Evolutionary conservation across 2,113 vertebrate genomes (phyloP), one percentile per base, ranked within the genome.

Genomic region (Picathartes gymnocephalus): DNA sequence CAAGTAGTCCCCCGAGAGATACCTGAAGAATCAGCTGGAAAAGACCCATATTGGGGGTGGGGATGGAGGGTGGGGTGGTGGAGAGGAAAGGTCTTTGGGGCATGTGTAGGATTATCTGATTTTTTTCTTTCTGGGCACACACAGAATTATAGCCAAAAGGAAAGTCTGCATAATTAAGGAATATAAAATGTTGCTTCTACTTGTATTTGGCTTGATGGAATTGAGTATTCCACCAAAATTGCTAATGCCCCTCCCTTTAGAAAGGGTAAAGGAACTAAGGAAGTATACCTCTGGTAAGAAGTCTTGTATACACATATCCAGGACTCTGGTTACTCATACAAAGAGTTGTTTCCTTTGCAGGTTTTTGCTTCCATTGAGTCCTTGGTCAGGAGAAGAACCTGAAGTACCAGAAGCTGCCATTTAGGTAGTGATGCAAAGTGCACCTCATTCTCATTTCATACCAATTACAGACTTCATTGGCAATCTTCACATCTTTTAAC

Each of bases 271-370:
- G 22, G 6, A 56, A 45, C 39, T 39, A 86, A 85, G 22, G 17
- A 70, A 69, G 44, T 48, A 13, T 11, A 40, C 7, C 77, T 85
- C 37, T 39, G 31, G 15, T 72, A 76, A 81, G 18, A 60, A 42
- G 19, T 44, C 24, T 53, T 54, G 53, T 82, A 80, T 0, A 0
- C 23, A 7, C 45, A 39, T 25, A 35, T 11, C 23, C 25, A 61
- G 10, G 50, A 57, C 40, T 25, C 18, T 57, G 33, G 30, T 35
- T 21, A 57, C 6, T 79, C 19, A 45, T 22, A 25, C 2, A 1
- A 82, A 69, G n/a, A 13, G 13, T 37, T 30, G 15, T 70, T 93
- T 81, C 40, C 53, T 44, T 45, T 61, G 45, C 45, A 74, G 40
- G 37, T 65, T 86, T 81, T 90, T 86, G 13, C 28, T 88, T 92